A percentile compares a stretch with the other conserved stretches of the same genome.
Evolutionary conservation across 2,113 vertebrate genomes (phyloP).

Genomic region (Collichthys lucidus): DNA sequence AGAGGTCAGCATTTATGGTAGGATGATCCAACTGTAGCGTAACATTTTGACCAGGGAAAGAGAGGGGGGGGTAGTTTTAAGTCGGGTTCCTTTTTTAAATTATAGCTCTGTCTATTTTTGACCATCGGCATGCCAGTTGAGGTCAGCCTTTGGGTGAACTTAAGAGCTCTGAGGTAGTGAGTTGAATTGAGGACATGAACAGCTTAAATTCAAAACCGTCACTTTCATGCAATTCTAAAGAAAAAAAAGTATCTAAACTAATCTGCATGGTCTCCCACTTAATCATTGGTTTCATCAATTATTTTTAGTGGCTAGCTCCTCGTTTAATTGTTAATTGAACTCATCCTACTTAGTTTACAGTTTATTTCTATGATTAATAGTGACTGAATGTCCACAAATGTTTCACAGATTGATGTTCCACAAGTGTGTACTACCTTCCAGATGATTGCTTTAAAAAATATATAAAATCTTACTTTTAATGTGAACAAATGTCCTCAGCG

Average conservation of each 20-base stretch:
- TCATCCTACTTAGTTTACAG: neutral
- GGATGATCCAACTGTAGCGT: conserved; percentile 60
- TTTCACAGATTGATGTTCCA: neutral
- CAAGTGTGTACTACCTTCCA: neutral
- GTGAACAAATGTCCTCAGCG: neutral
- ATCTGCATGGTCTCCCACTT: neutral
- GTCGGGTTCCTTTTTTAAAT: conserved; percentile 63
- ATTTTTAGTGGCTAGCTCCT: neutral
- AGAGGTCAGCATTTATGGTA: conserved; percentile 59
- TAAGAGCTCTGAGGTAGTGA: conserved; percentile 16
- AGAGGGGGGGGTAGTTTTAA: conserved; percentile 52
- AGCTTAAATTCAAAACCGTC: conserved; percentile 17
- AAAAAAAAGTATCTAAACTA: too few relatives aligned
- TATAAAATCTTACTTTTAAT: neutral
- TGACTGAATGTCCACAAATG: neutral
- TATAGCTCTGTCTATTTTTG: conserved; percentile 79
- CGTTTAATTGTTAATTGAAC: neutral
- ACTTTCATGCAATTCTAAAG: neutral
- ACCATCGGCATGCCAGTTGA: conserved; percentile 68
- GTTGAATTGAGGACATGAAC: conserved; percentile 54
- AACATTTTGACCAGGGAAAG: conserved; percentile 51
- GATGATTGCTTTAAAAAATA: neutral
- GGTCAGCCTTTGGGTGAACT: conserved; percentile 60
- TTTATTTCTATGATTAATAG: neutral
- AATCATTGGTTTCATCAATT: neutral